Evolutionary conservation across 2,797 vertebrate species (phyloP).

Genomic region (Myripristis jacobus): DNA sequence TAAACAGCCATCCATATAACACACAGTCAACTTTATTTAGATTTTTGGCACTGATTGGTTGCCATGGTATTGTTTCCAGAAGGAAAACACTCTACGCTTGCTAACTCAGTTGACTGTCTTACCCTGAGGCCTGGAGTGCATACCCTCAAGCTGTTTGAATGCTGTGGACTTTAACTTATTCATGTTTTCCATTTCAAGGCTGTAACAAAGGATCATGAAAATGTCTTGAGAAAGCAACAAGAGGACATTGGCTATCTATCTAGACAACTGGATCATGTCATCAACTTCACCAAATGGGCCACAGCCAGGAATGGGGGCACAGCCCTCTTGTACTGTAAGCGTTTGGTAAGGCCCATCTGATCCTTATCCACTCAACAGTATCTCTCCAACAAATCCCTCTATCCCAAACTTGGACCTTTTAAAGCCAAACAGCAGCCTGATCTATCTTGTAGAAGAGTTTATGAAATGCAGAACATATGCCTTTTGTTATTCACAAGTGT

Average conservation of each 20-base stretch:
- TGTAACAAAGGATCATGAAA: slow-evolving; percentile 86
- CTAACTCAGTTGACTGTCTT: slow-evolving; percentile 22
- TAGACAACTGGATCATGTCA: slow-evolving; percentile 90
- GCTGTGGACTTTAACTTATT: slow-evolving; percentile 52
- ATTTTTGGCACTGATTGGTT: slow-evolving; percentile 11
- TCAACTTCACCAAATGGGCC: slow-evolving; percentile 92
- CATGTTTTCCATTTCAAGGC: slow-evolving; percentile 59
- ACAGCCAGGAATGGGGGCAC: slow-evolving; percentile 86
- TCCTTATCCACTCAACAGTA: slow-evolving; percentile 18
- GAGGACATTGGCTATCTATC: slow-evolving; percentile 88
- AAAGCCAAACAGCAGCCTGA: slow-evolving; percentile 4
- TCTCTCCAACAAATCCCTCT: slow-evolving; percentile 13
- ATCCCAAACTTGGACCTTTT: slow-evolving; percentile 8
- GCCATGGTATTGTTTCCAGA: slow-evolving; percentile 17
- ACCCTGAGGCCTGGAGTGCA: slow-evolving; percentile 35
- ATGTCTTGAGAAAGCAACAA: slow-evolving; percentile 88
- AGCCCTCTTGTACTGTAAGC: slow-evolving; percentile 92
- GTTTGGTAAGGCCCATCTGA: slow-evolving; percentile 84
- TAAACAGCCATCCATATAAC: background rate
- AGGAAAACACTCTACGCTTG: slow-evolving; percentile 5
- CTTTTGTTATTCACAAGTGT: slow-evolving; percentile 31
- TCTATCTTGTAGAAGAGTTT: slow-evolving; percentile 6
- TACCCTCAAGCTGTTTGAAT: slow-evolving; percentile 46
- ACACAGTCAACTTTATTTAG: background rate
- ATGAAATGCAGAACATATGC: slow-evolving; percentile 58